Evolutionary conservation across 2,888 invertebrate genomes (phyloP).

Genomic region (Netelia melanura): DNA sequence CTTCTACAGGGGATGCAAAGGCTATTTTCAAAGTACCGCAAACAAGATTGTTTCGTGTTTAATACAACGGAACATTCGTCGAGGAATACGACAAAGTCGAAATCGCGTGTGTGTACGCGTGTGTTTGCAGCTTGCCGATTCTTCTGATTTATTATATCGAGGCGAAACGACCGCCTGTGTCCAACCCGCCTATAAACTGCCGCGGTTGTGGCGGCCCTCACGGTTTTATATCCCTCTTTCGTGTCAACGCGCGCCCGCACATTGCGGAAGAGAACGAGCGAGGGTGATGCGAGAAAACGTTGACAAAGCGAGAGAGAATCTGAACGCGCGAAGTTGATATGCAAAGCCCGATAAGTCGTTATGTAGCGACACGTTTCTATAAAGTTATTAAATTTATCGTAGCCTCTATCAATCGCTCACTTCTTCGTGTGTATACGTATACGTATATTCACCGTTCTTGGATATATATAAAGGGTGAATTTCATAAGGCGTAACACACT

Average conservation of each 20-base stretch:
- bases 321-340: slow-evolving; percentile 73
- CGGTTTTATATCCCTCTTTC: slow-evolving; percentile 78
- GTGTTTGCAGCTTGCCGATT: slow-evolving; percentile 70
- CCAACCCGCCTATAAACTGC: slow-evolving; percentile 70
- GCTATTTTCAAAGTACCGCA: not conserved
- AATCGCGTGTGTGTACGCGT: slow-evolving; percentile 58
- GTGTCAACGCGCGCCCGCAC: slow-evolving; percentile 77
- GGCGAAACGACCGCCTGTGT: slow-evolving; percentile 74
- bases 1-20: slow-evolving; percentile 4
- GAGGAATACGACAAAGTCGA: slow-evolving; percentile 51
- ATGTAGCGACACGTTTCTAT: slow-evolving; percentile 78
- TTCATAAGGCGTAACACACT: too few species aligned
- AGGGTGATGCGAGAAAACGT: slow-evolving; percentile 18
- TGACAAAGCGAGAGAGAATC: slow-evolving; percentile 22
- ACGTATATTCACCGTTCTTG: not conserved
- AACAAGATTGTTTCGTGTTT: slow-evolving; percentile 2
- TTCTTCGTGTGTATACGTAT: slow-evolving; percentile 5
- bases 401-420: slow-evolving; percentile 58
- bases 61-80: slow-evolving; percentile 39
- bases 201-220: slow-evolving; percentile 54
- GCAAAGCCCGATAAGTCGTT: slow-evolving; percentile 77
- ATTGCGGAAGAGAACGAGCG: slow-evolving; percentile 13
- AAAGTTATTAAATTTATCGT: slow-evolving; percentile 82
- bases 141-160: slow-evolving; percentile 78
- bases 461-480: not conserved